Percentiles rank a stretch among this genome's conserved stretches.
Conservation (phyloP, 1,140 invertebrate species). For the honey bee (Apis mellifera) region DNA sequence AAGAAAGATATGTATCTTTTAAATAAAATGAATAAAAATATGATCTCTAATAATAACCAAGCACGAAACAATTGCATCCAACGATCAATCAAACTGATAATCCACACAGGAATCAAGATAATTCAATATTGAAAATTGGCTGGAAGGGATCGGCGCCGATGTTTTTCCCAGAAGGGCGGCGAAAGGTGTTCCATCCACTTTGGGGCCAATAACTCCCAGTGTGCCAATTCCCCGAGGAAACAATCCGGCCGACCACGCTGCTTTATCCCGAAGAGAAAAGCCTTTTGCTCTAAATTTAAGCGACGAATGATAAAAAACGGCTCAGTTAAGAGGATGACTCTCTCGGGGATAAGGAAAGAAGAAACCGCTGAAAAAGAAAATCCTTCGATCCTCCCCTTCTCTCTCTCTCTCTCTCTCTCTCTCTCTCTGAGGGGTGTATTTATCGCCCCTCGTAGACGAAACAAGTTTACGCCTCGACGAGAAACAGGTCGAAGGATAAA, state of each 20-base stretch:
- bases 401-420: background rate
- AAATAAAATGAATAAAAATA: too few species aligned
- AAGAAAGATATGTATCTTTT: too few species aligned
- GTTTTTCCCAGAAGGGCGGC: background rate
- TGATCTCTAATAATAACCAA: too few species aligned
- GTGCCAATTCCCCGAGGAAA: conserved; percentile 24
- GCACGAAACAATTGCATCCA: background rate
- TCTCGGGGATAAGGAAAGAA: conserved; percentile 21
- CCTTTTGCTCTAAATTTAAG: conserved; percentile 51
- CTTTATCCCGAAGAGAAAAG: background rate
- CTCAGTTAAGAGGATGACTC: conserved; percentile 14
- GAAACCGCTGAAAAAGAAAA: conserved; percentile 68
- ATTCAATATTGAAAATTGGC: background rate
- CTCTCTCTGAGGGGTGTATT: conserved; percentile 27
- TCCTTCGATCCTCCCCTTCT: conserved; percentile 30
- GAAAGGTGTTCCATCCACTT: background rate
- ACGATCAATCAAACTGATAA: background rate
- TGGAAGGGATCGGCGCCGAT: background rate
- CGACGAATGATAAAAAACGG: conserved; percentile 41
- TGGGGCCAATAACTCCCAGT: background rate
- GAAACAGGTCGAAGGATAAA: conserved; percentile 44
- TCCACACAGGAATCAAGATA: background rate
- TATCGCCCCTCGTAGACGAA: conserved; percentile 43
- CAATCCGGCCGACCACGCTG: background rate
- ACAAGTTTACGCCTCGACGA: conserved; percentile 5